Evolutionary conservation across 2,797 vertebrate genomes (phyloP).

Genomic region (Orientallactaga sibirica): DNA sequence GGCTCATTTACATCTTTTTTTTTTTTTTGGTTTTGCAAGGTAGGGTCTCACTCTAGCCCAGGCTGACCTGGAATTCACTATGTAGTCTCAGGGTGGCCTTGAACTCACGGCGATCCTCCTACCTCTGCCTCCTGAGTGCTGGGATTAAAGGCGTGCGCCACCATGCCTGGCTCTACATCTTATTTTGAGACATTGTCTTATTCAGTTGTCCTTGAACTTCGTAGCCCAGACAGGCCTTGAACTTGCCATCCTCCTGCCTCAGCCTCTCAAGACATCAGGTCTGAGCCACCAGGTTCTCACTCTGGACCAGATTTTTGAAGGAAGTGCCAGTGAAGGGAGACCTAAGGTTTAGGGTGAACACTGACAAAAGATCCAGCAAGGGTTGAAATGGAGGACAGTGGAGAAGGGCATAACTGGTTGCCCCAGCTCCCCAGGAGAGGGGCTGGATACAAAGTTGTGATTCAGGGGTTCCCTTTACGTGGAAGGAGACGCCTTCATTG

Average conservation of each 20-base stretch:
- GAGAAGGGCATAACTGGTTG: neutral
- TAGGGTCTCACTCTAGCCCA: no score
- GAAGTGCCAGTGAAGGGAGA: neutral
- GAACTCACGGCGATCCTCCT: no score
- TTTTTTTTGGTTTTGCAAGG: no score
- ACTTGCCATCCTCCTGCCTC: neutral
- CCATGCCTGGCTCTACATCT: neutral
- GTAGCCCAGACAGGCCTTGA: neutral
- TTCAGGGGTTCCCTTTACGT: neutral
- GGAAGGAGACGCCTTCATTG: neutral
- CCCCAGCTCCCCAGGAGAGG: neutral
- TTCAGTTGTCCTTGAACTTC: no score
- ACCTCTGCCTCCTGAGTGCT: no score
- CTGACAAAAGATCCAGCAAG: neutral
- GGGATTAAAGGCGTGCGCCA: no score
- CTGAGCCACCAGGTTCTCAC: neutral
- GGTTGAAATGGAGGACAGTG: neutral
- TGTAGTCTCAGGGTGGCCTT: no score
- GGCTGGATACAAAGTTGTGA: neutral
- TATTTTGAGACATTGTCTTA: neutral
- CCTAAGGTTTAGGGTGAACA: neutral
- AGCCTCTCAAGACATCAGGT: neutral
- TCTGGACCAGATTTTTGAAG: constrained; percentile 5
- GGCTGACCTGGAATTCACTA: no score
- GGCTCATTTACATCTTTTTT: neutral